phyloP scores from a whole-genome alignment of 2,113 vertebrate genomes.

The Micromys minutus region DNA sequence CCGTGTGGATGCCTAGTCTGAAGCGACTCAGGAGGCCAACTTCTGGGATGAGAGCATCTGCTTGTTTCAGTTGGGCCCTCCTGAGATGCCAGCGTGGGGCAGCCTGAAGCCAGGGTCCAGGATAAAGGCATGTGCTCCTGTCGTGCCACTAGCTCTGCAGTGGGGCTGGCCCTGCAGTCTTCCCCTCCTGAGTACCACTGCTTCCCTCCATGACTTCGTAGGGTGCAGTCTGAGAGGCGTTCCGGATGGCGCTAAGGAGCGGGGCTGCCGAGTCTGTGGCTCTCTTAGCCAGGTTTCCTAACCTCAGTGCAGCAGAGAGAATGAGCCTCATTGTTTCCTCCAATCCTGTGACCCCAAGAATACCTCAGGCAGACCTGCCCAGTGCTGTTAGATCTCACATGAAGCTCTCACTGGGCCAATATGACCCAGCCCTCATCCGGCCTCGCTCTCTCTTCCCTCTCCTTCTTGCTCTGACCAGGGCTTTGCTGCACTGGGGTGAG shows the following conservation, averaged over 20 bases:
- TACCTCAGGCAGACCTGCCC: not conserved
- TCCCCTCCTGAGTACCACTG: not conserved
- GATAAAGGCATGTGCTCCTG: not conserved
- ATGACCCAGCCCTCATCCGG: not conserved
- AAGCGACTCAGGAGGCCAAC: not conserved
- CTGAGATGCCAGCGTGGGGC: not conserved
- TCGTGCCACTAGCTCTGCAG: not conserved
- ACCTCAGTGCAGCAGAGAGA: not conserved
- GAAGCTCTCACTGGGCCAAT: not conserved
- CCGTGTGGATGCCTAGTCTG: not conserved
- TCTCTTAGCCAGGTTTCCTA: not conserved
- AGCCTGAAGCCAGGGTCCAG: not conserved
- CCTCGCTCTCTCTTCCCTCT: not conserved
- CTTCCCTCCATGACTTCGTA: not conserved
- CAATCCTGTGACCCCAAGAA: too few species aligned
- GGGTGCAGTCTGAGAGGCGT: not conserved
- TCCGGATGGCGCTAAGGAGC: not conserved
- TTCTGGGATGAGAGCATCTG: not conserved
- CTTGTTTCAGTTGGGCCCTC: not conserved
- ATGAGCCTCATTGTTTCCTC: not conserved
- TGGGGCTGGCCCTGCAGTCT: not conserved
- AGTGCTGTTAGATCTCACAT: too few species aligned
- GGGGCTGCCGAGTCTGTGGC: not conserved
- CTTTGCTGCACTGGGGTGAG: constrained; percentile 47
- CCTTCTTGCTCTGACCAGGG: not conserved